Evolutionary conservation across 2,888 invertebrate species (phyloP), one percentile per base, ranked within the genome.

Genomic region (Tortricodes alternella): DNA sequence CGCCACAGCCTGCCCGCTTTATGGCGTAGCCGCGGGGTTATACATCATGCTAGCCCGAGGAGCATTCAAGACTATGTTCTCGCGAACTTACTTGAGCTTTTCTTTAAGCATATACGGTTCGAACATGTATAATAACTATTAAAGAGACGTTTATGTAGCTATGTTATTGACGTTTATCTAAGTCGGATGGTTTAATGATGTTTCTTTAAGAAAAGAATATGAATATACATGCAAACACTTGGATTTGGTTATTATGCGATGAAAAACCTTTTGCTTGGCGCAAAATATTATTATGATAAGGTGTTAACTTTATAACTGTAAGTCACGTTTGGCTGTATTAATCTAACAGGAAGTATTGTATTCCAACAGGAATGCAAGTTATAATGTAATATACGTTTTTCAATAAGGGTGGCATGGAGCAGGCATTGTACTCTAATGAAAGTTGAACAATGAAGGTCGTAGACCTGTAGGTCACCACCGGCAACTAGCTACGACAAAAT

Each of bases 381-480:
- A 66, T 55, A 60, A 64, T 51, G 57, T 58, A 58, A 52, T 56
- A 53, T 34, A 55, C 29, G 44, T 64, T 65, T 67, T 64, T 64
- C 55, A 49, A 24, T 65, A 58, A 65, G 61, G 56, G 62, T 64
- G 65, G 64, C 63, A 59, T 61, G 60, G 66, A 71, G 68, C 71
- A 70, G 73, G 77, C 79, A 79, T 85, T 83, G 85, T 82, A 76
- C 79, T 81, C 64, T 78, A 79, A 83, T 83, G 80, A 75, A 82
- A 80, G 77, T 74, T 80, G 78, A 87, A 86, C 87, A 88, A 87
- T 86, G 77, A 80, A 76, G 87, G 87, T 86, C 88, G 83, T 77
- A 78, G 86, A 85, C 86, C 85, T 78, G 74, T 71, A 75, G 86
- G 85, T 84, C 83, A 83, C 75, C 76, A 60, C 63, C 71, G 71